Base-by-base conservation (phyloP, 2,797 vertebrate genomes). In the Pelodytes ibericus region DNA sequence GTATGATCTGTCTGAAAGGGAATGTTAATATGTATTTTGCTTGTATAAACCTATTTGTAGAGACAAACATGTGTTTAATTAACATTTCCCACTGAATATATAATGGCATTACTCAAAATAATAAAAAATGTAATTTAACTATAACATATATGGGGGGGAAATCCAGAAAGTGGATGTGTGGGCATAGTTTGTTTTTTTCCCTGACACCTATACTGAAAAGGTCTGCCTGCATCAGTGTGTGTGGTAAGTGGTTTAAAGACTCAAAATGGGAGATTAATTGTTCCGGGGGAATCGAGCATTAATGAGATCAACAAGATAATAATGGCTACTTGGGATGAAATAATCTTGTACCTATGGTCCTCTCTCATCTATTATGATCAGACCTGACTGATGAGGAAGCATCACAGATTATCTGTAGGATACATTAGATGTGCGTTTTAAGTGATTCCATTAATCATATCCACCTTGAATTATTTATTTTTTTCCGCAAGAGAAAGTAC, bases 351-450 rank as follows among this genome's bases (percentile, higher is more conserved):
- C 25, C 39, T 26, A 31, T 18, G 20, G 71, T 24, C 33, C 33
- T 30, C 33, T 30, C 61, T 36, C 71, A 79, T 79, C 72, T 62
- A 73, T 73, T 79, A 66, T 53, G 63, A 68, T 73, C 76, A 63
- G 47, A 13, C 31, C 63, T 73, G 76, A 79, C 58, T 36, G 76
- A 79, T 72, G 76, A 79, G 72, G 53, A 79, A 57, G 56, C 5
- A 57, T 68, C 64, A 59, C 33, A 26, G 76, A 79, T 79, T 73
- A 79, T 79, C 57, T 79, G 71, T 33, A 56, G 29, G 29, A 79
- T 63, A 79, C 63, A 44, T 68, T 22, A 68, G 41, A 62, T 73
- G 62, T 68, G 68, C 47, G 20, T 41, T 33, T 29, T 69, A 79
- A 68, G 59, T 57, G 62, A 44, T 22, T 3, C 44, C 76, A 73